These are phyloP conservation scores for Hyla sarda DNA, from an alignment of 2,113 vertebrate species.

Conservation along the genomic window DNA sequence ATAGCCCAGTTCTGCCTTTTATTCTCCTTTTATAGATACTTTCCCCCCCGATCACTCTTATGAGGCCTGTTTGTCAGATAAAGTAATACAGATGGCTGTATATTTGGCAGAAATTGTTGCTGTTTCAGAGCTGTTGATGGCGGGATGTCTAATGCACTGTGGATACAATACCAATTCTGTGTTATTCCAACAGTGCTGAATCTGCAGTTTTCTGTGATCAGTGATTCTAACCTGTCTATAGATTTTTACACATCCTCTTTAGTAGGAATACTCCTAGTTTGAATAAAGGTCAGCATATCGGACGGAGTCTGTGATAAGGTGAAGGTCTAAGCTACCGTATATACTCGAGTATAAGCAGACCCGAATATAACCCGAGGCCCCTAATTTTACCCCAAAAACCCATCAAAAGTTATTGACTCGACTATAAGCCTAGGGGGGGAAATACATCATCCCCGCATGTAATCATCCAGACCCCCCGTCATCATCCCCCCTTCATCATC, in stretches of 20 bases:
- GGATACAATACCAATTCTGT: constrained; percentile 28
- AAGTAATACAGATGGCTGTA: constrained; percentile 50
- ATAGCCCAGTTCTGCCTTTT: constrained; percentile 27
- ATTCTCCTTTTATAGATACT: constrained; percentile 46
- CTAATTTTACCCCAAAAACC: no score
- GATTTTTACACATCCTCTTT: background rate
- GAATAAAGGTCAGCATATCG: no score
- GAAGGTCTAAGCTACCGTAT: background rate
- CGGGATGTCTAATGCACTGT: constrained; percentile 33
- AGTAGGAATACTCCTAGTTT: background rate
- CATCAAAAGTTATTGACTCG: no score
- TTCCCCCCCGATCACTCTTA: constrained; percentile 51
- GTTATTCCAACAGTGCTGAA: constrained; percentile 37
- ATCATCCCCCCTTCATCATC: no score
- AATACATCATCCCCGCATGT: no score
- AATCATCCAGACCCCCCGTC: no score
- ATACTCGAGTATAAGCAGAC: no score
- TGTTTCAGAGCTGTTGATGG: constrained; percentile 32
- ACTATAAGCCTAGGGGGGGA: no score
- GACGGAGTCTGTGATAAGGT: background rate
- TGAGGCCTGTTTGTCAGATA: constrained; percentile 53
- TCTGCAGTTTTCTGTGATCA: background rate
- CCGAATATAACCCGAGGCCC: no score
- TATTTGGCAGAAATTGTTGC: constrained; percentile 34
- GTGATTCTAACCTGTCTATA: background rate